These are phyloP conservation scores for Achroia grisella DNA, from an alignment of 1,140 invertebrate species.

Conservation along the genomic window DNA sequence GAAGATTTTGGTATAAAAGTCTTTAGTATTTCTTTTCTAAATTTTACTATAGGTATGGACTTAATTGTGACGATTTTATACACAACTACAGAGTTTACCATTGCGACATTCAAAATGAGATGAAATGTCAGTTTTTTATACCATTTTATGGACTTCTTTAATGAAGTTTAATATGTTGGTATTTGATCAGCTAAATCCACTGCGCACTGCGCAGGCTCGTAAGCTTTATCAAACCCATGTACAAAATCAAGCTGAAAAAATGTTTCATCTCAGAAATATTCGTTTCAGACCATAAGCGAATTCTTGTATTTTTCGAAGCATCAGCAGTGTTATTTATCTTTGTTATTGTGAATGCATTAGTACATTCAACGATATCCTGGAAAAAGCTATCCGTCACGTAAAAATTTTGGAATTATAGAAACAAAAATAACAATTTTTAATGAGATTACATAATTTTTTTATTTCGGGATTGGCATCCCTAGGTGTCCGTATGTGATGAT, in stretches of 20 bases:
- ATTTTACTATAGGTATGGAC: constrained; percentile 16
- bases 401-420: not conserved
- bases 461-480: not conserved
- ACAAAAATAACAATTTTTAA: not conserved
- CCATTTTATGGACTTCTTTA: constrained; percentile 49
- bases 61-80: constrained; percentile 13
- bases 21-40: constrained; percentile 19
- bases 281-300: no score
- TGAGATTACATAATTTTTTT: not conserved
- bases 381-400: no score
- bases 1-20: constrained; percentile 10
- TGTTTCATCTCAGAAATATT: constrained; percentile 50
- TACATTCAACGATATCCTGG: no score
- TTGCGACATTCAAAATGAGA: constrained; percentile 30
- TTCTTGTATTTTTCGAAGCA: no score
- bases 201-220: constrained; percentile 39
- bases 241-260: constrained; percentile 38
- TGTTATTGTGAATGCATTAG: no score
- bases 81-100: constrained; percentile 33
- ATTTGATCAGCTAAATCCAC: constrained; percentile 49
- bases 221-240: constrained; percentile 45
- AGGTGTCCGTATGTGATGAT: constrained; percentile 10
- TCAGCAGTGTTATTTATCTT: no score
- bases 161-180: constrained; percentile 29
- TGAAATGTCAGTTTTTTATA: constrained; percentile 45